A percentile compares a stretch with the other conserved stretches of the same genome.
Evolutionary conservation across 64 coral and sea anemone genomes (phyloP).

Genomic region (Dendrophyllia cribrosa): DNA sequence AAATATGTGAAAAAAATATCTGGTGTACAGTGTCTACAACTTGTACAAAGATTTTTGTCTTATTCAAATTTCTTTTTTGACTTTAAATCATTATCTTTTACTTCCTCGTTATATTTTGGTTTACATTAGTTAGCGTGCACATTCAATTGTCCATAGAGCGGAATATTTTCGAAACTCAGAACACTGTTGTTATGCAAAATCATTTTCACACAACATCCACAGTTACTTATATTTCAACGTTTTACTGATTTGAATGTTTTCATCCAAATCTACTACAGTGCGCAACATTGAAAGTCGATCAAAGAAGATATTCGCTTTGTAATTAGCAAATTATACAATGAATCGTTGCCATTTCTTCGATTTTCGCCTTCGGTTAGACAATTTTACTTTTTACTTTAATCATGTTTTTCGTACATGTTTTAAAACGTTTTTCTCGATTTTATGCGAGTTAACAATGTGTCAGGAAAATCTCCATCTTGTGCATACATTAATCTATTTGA

Average conservation of each 20-base stretch:
- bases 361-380: not conserved
- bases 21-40: not conserved
- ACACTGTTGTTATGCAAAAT: constrained; percentile 9
- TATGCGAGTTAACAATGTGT: constrained; percentile 36
- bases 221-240: not conserved
- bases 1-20: not conserved
- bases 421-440: not conserved
- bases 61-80: not conserved
- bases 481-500: constrained; percentile 38
- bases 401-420: not conserved
- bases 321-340: not conserved
- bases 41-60: not conserved
- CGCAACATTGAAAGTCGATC: no score
- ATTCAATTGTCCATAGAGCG: not conserved
- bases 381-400: not conserved
- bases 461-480: constrained; percentile 11
- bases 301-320: no score
- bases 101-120: not conserved
- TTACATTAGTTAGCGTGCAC: not conserved
- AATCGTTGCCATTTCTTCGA: no score
- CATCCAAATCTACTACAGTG: not conserved
- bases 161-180: not conserved
- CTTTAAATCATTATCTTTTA: not conserved
- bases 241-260: not conserved
- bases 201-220: not conserved